Base-by-base conservation (phyloP, 1,140 invertebrate genomes). In the Drosophila rhopaloa region DNA sequence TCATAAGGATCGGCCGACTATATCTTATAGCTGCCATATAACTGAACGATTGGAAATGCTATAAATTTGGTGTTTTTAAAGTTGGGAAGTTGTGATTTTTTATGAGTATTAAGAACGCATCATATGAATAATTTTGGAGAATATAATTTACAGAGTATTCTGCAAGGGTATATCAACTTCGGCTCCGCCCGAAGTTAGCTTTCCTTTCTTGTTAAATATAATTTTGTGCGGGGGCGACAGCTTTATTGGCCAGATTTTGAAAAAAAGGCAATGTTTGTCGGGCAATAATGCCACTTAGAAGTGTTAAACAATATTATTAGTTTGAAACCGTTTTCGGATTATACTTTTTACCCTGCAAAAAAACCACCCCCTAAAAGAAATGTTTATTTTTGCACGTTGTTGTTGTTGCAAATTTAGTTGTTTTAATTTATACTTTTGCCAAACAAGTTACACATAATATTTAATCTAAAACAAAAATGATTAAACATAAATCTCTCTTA, bases 341-440 rank as follows among this genome's bases (percentile, higher is more conserved):
- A 44, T 44, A 7, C 8, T 1, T 66, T 54, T 16, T 27, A 62
- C n/a, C 16, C 35, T 10, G 29, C n/a, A 5, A 5, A 32, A 27
- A 27, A 47, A 0, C 8, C 19, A 16, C 16, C 16, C 19, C 19
- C 5, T 46, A 68, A 32, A 38, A 57, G 16, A 13, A 48, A 47
- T 63, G 55, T 56, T 73, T 76, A 40, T 63, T 59, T 79, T 81
- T 91, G 89, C 89, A 91, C 89, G 89, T 89, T 74, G 72, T 75
- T 88, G 82, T 81, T 81, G 50, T 53, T 37, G 50, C 19, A 79
- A 79, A 41, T 77, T 68, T 81, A 81, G 66, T 66, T 76, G 13
- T 53, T 63, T 41, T 40, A 24, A 13, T 63, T 41, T 40, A 24
- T 10, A 61, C 46, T 48, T 27, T 48, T 5, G 29, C 11, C 4